Conservation (phyloP, 1,140 invertebrate species). For the Pissodes strobi region DNA sequence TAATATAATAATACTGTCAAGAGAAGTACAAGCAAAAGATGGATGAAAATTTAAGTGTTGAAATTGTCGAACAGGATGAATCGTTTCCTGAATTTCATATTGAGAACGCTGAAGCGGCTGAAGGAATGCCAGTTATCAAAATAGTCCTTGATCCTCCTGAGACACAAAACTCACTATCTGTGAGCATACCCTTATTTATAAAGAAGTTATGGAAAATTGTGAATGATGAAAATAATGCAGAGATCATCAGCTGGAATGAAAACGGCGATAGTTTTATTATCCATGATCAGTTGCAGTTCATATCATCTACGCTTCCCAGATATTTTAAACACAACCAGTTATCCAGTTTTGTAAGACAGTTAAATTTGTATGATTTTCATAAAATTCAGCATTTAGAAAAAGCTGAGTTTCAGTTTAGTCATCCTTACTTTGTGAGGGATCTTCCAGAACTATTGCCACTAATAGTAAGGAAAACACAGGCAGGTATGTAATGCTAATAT, state of each 20-base stretch:
- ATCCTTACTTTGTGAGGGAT: constrained; percentile 39
- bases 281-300: constrained; percentile 37
- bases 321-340: constrained; percentile 47
- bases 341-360: constrained; percentile 42
- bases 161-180: not conserved
- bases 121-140: constrained; percentile 11
- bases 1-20: too few relatives aligned
- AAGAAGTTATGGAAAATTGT: constrained; percentile 45
- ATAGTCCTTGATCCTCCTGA: not conserved
- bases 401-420: constrained; percentile 33
- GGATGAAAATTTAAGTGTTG: too few relatives aligned
- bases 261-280: constrained; percentile 43
- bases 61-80: not conserved
- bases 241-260: constrained; percentile 41
- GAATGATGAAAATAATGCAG: constrained; percentile 26
- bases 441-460: constrained; percentile 34
- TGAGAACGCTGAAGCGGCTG: not conserved
- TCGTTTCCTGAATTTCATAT: not conserved
- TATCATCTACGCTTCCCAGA: constrained; percentile 36
- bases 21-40: too few relatives aligned
- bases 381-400: constrained; percentile 33
- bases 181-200: constrained; percentile 35
- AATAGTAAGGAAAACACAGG: constrained; percentile 38
- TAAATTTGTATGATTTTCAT: constrained; percentile 45
- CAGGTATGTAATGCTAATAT: constrained; percentile 21